Conservation (phyloP, 2,888 invertebrate species). For the Gymnocheta viridis region DNA sequence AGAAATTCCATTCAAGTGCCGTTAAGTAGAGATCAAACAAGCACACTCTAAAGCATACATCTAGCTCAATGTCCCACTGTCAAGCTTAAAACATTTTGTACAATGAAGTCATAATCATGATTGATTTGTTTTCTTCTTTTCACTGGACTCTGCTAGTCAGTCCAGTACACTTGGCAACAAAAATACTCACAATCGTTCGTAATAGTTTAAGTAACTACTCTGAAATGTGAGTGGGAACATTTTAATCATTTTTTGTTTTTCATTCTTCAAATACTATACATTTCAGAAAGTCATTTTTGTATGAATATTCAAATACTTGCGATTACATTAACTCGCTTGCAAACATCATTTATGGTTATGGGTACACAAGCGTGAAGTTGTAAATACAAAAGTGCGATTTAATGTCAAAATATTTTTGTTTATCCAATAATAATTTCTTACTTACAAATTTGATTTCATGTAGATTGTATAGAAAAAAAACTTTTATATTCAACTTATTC, state of each 20-base stretch:
- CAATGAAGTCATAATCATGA: constrained; percentile 58
- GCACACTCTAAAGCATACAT: neutral
- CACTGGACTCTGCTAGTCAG: neutral
- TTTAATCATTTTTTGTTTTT: constrained; percentile 21
- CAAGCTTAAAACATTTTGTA: constrained; percentile 31
- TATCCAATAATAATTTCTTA: constrained; percentile 64
- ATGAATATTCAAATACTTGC: constrained; percentile 47
- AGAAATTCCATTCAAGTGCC: constrained; percentile 2
- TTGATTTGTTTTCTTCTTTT: constrained; percentile 47
- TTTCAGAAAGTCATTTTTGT: constrained; percentile 52
- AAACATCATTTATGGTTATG: neutral
- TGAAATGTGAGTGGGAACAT: constrained; percentile 42
- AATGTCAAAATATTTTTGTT: constrained; percentile 66
- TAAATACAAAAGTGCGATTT: constrained; percentile 59
- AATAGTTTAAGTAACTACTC: constrained; percentile 11
- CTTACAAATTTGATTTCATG: constrained; percentile 42
- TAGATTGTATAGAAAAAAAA: neutral
- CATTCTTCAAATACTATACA: neutral
- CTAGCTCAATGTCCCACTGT: constrained; percentile 35
- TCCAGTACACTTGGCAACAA: constrained; percentile 29
- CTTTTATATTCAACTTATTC: constrained; percentile 9
- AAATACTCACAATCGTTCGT: neutral
- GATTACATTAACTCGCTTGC: constrained; percentile 13
- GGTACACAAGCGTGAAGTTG: constrained; percentile 38
- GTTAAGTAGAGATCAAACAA: constrained; percentile 3